Percentiles rank a stretch among this genome's conserved stretches.
These are phyloP conservation scores for Chinchilla lanigera DNA, from an alignment of 2,113 vertebrate species.

Conservation along the genomic window DNA sequence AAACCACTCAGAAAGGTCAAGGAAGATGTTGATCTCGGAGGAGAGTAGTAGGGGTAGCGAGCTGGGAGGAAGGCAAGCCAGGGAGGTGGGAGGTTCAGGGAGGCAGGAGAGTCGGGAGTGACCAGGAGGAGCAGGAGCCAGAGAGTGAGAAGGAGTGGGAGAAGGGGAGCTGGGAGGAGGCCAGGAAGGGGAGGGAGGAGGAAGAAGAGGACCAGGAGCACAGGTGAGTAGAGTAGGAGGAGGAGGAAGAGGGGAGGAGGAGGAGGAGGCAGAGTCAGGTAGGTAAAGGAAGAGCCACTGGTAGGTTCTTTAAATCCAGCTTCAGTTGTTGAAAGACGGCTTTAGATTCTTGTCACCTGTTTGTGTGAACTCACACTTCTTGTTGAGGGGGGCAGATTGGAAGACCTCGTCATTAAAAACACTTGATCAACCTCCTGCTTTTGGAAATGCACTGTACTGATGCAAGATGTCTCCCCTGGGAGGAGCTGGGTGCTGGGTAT, in stretches of 20 bases:
- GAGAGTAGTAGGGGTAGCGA: neutral
- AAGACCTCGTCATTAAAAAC: neutral
- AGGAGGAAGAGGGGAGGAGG: neutral
- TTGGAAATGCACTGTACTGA: fast-evolving
- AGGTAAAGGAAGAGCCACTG: neutral
- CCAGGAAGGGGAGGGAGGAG: neutral
- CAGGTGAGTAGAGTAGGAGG: fast-evolving
- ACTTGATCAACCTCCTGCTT: neutral
- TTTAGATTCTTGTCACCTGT: neutral
- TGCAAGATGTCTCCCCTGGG: neutral
- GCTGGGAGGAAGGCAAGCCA: neutral
- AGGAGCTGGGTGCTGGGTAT: neutral
- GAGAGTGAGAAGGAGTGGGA: neutral
- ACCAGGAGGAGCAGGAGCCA: neutral
- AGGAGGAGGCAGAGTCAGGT: neutral
- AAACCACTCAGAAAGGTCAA: neutral
- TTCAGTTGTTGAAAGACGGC: neutral
- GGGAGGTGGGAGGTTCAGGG: neutral
- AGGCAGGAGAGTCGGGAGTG: no score
- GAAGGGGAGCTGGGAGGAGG: no score
- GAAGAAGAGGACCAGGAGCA: neutral
- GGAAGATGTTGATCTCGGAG: neutral
- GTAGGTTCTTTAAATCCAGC: neutral
- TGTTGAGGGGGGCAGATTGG: neutral
- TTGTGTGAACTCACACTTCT: neutral